phyloP scores from a whole-genome alignment of 1,140 invertebrate genomes.

The Globodera ellingtonae region DNA sequence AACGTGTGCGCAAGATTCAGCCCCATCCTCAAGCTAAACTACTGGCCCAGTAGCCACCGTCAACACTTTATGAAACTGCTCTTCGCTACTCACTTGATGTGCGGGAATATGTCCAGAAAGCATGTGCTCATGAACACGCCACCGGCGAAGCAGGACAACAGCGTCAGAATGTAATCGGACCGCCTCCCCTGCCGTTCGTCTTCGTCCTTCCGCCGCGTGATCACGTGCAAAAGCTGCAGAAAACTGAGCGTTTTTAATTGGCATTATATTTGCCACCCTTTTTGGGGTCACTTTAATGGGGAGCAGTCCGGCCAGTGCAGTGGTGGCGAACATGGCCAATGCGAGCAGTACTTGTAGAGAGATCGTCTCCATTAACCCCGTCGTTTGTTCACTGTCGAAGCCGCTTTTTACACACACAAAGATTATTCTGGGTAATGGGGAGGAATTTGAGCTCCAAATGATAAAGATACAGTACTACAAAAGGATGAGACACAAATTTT shows the following conservation, averaged over 20 bases:
- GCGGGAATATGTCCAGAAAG: slow-evolving; percentile 82
- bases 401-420: too few relatives aligned
- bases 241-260: background rate
- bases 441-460: too few relatives aligned
- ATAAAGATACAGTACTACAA: too few relatives aligned
- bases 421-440: too few relatives aligned
- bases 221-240: slow-evolving; percentile 10
- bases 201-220: background rate
- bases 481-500: too few relatives aligned
- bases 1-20: background rate
- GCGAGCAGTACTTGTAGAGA: slow-evolving; percentile 51
- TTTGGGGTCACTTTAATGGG: slow-evolving; percentile 56
- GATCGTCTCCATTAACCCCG: slow-evolving; percentile 38
- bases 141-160: slow-evolving; percentile 80
- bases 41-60: too few relatives aligned
- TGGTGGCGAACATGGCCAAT: slow-evolving; percentile 55
- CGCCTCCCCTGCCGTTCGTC: slow-evolving; percentile 24
- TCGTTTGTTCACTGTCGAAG: too few relatives aligned
- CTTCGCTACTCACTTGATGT: slow-evolving; percentile 72
- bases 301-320: slow-evolving; percentile 55
- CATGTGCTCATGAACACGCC: slow-evolving; percentile 82
- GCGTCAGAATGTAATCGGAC: slow-evolving; percentile 61
- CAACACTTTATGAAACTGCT: too few relatives aligned
- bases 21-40: background rate
- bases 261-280: background rate